phyloP scores from a whole-genome alignment of 2,113 vertebrate genomes.

The Microcebus griseorufus region DNA sequence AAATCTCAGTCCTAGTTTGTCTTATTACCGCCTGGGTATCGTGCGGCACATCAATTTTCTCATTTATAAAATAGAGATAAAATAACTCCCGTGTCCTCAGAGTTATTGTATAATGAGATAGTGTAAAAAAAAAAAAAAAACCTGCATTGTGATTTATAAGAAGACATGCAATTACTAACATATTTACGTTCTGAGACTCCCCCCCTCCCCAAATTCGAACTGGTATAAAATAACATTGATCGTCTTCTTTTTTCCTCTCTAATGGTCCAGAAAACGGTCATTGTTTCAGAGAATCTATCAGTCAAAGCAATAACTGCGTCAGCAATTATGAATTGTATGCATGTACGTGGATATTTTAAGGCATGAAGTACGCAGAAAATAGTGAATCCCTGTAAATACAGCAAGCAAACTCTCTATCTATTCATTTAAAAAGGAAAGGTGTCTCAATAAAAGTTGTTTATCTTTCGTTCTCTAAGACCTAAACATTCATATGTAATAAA shows the following conservation, averaged over 20 bases:
- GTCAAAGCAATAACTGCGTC: not conserved
- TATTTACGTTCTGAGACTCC: constrained; percentile 7
- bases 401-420: not conserved
- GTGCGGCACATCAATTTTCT: constrained; percentile 10
- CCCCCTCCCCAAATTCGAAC: not conserved
- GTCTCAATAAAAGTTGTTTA: constrained; percentile 7
- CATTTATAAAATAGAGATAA: constrained; percentile 13
- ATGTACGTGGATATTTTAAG: not conserved
- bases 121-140: not conserved
- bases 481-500: not conserved
- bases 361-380: not conserved
- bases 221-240: not conserved
- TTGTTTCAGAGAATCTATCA: not conserved
- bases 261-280: not conserved
- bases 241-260: not conserved
- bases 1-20: not conserved
- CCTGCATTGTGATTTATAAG: not conserved
- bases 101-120: constrained; percentile 13
- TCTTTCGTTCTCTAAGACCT: not conserved
- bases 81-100: not conserved
- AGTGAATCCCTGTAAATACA: not conserved
- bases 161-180: not conserved
- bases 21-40: not conserved
- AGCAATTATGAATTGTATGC: not conserved
- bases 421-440: constrained; percentile 24